Conservation (phyloP, 2,888 invertebrate species). For the Limnephilus marmoratus region DNA sequence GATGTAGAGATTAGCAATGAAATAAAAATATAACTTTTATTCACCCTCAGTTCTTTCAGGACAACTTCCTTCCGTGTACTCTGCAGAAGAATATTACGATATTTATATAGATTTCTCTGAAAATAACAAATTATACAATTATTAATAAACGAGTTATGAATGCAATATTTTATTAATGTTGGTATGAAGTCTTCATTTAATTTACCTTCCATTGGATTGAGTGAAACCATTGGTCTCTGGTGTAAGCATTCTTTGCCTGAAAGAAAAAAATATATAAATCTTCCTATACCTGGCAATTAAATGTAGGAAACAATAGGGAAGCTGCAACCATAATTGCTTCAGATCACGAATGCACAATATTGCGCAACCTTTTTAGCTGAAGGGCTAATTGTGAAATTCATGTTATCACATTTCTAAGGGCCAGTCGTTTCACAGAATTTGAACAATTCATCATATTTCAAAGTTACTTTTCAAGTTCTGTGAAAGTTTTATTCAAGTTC, state of each 20-base stretch:
- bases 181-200: conserved; percentile 11
- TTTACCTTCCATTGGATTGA: conserved; percentile 88
- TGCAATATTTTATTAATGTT: background rate
- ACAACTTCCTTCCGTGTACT: conserved; percentile 84
- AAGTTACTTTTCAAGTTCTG: too few relatives aligned
- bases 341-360: too few relatives aligned
- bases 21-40: conserved; percentile 8
- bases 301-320: too few relatives aligned
- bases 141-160: background rate
- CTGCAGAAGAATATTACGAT: conserved; percentile 82
- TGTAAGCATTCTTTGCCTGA: conserved; percentile 86
- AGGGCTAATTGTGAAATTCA: too few relatives aligned
- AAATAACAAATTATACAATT: conserved; percentile 67
- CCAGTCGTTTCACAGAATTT: too few relatives aligned
- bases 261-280: conserved; percentile 68
- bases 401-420: too few relatives aligned
- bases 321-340: too few relatives aligned
- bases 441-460: too few relatives aligned
- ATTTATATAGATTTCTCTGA: conserved; percentile 87
- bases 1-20: too few relatives aligned
- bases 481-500: too few relatives aligned
- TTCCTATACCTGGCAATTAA: too few relatives aligned
- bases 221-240: conserved; percentile 90
- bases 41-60: conserved; percentile 85
- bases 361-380: too few relatives aligned